phyloP scores from a whole-genome alignment of 2,888 invertebrate genomes.

The Epiblema foenella region DNA sequence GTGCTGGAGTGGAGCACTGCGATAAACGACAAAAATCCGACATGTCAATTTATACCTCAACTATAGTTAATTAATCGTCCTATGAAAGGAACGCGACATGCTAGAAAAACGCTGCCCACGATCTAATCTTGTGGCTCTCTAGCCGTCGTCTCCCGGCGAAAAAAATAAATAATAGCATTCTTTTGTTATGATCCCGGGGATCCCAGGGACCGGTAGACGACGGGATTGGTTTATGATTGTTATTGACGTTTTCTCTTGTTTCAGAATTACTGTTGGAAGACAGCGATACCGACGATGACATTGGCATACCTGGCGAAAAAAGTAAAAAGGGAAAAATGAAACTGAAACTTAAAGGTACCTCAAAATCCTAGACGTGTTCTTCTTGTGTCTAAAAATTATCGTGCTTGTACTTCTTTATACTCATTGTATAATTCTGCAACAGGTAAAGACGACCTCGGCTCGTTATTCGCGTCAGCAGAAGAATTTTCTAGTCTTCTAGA shows the following conservation, averaged over 20 bases:
- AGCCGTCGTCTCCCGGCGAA: too few species aligned
- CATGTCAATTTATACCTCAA: too few species aligned
- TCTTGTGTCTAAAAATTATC: background rate
- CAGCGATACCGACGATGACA: conserved; percentile 75
- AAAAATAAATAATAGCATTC: too few species aligned
- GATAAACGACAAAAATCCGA: too few species aligned
- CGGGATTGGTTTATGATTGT: too few species aligned
- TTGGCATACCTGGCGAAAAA: conserved; percentile 71
- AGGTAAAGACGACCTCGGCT: conserved; percentile 83
- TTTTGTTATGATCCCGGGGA: too few species aligned
- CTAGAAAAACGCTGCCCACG: too few species aligned
- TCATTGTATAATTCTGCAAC: conserved; percentile 36
- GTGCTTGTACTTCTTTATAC: background rate
- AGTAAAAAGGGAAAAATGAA: conserved; percentile 62
- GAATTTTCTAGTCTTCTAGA: conserved; percentile 95
- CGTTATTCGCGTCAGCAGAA: conserved; percentile 93
- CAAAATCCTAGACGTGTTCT: background rate
- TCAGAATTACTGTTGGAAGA: conserved; percentile 72
- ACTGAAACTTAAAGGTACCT: conserved; percentile 71
- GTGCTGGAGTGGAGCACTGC: too few species aligned
- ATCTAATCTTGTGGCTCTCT: background rate
- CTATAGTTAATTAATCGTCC: too few species aligned
- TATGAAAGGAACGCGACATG: too few species aligned
- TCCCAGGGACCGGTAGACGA: too few species aligned
- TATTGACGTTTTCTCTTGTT: conserved; percentile 43